A percentile compares a stretch with the other conserved stretches of the same genome.
These are phyloP conservation scores for Lateolabrax maculatus DNA, from an alignment of 2,797 vertebrate genomes.

Conservation along the genomic window DNA sequence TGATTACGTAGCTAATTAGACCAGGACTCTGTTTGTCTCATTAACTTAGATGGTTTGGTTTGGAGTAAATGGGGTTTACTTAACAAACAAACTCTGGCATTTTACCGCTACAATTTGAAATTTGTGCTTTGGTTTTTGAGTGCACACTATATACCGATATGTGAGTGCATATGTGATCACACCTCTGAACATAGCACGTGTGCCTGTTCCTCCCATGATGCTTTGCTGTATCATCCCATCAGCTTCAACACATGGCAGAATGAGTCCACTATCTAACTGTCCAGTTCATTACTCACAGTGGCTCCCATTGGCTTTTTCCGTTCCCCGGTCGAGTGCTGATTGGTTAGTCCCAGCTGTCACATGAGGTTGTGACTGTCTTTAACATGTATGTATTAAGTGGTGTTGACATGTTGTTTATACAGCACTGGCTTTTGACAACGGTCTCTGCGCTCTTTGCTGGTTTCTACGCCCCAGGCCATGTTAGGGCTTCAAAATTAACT, in stretches of 20 bases:
- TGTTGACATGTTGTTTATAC: slow-evolving; percentile 80
- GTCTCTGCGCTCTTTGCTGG: slow-evolving; percentile 58
- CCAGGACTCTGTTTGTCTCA: too few species aligned
- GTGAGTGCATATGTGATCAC: background rate
- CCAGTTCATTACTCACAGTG: slow-evolving; percentile 36
- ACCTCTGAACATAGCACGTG: background rate
- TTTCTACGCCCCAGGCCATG: slow-evolving; percentile 50
- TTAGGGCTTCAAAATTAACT: slow-evolving; percentile 30
- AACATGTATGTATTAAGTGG: slow-evolving; percentile 72
- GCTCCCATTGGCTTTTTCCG: slow-evolving; percentile 19
- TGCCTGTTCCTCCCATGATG: slow-evolving; percentile 30
- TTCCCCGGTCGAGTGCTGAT: slow-evolving; percentile 35
- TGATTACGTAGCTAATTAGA: too few species aligned
- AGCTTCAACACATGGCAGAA: slow-evolving; percentile 53
- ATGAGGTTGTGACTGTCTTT: slow-evolving; percentile 36
- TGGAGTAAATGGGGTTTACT: too few species aligned
- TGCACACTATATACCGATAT: background rate
- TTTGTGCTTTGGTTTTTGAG: background rate
- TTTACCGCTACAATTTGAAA: background rate
- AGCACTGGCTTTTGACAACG: slow-evolving; percentile 67
- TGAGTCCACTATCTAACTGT: slow-evolving; percentile 37
- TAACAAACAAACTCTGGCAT: background rate
- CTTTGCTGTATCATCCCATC: slow-evolving; percentile 45
- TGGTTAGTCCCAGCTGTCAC: slow-evolving; percentile 50
- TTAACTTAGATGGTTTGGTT: background rate